Conservation (phyloP, 2,113 vertebrate genomes). For the Petrocephalus zakoni region DNA sequence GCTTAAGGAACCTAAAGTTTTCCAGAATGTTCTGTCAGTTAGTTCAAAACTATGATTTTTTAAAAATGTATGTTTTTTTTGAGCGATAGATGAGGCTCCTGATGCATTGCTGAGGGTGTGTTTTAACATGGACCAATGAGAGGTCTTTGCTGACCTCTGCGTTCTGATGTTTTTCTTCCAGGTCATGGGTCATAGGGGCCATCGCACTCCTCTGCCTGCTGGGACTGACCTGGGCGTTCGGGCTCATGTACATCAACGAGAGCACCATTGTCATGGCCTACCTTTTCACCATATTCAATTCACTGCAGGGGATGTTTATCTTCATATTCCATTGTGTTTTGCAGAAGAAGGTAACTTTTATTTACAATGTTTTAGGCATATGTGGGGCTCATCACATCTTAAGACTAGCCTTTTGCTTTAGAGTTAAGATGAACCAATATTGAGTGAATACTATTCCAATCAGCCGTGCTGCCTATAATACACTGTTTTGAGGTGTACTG, state of each 20-base stretch:
- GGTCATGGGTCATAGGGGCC: slow-evolving; percentile 92
- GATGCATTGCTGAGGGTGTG: background rate
- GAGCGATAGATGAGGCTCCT: background rate
- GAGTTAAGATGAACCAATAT: background rate
- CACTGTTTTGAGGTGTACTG: background rate
- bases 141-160: background rate
- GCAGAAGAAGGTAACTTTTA: slow-evolving; percentile 87
- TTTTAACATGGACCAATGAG: background rate
- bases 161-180: slow-evolving; percentile 30
- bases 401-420: background rate
- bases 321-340: slow-evolving; percentile 99
- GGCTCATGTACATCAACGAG: slow-evolving; percentile 98
- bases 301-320: slow-evolving; percentile 99
- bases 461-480: background rate
- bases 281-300: slow-evolving; percentile 99
- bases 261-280: slow-evolving; percentile 99
- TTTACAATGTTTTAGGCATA: background rate
- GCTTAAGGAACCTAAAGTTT: background rate
- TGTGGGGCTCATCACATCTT: background rate
- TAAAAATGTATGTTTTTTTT: background rate
- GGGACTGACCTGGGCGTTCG: slow-evolving; percentile 97
- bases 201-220: slow-evolving; percentile 93
- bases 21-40: background rate
- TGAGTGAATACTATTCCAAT: background rate
- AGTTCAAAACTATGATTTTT: background rate